Conservation (phyloP, 2,888 invertebrate species). For the Cataglyphis altisquamis region DNA sequence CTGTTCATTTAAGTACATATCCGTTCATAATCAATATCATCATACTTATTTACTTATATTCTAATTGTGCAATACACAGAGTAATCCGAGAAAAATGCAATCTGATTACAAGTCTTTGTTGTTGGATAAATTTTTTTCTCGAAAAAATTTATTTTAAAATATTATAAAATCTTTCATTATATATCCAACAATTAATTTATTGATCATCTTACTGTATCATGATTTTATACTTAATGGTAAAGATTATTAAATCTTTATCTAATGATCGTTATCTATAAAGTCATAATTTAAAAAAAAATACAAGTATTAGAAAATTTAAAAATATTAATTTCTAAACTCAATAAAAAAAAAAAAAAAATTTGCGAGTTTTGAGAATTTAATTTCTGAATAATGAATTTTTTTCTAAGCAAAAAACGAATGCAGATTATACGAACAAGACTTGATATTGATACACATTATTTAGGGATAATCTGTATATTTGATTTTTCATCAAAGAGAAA, state of each 20-base stretch:
- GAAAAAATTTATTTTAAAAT: conserved; percentile 18
- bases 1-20: conserved; percentile 62
- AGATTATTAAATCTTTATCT: not conserved
- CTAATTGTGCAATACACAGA: conserved; percentile 58
- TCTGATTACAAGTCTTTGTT: conserved; percentile 25
- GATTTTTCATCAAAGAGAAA: not conserved
- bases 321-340: too few relatives aligned
- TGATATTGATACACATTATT: not conserved
- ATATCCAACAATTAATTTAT: not conserved
- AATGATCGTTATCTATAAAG: too few relatives aligned
- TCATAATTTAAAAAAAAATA: too few relatives aligned
- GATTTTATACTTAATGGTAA: not conserved
- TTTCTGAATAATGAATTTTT: not conserved
- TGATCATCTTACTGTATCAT: not conserved
- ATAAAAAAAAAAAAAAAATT: not conserved
- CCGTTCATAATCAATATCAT: conserved; percentile 56
- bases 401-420: not conserved
- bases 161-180: not conserved
- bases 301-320: too few relatives aligned
- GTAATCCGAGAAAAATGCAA: conserved; percentile 29
- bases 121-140: conserved; percentile 11
- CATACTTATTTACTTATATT: conserved; percentile 50
- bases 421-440: not conserved
- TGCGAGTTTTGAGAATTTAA: not conserved
- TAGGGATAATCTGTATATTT: not conserved